Base-by-base conservation (phyloP, 2,113 vertebrate genomes). In the Equus przewalskii region DNA sequence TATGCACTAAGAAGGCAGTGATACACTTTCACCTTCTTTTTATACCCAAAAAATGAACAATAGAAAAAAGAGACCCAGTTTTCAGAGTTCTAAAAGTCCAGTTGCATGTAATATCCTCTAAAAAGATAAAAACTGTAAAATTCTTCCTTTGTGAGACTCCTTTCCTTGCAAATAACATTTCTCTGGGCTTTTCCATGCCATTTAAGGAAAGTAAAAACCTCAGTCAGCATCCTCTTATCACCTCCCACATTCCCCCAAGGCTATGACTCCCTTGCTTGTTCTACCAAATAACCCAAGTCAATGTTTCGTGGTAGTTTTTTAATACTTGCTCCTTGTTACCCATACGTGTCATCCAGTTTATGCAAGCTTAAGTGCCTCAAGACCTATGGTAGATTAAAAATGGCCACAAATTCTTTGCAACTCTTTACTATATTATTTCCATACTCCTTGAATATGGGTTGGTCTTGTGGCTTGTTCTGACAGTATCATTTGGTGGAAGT, bases 381-480 rank as follows among this genome's bases (percentile, higher is more conserved):
- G 16, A 78, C 72, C 24, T 78, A 69, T 41, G 22, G 58, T 44
- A 76, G 75, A 92, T 62, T 75, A 51, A 58, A 94, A 84, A 84
- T 46, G 7, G 69, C 62, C 1, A 44, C 49, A 93, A 85, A 86
- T 87, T 96, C 75, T 91, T 87, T 75, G 73, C 44, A 93, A 90
- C 28, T 89, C 56, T 81, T 92, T 87, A 81, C 36, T 89, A 70
- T 2, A n/a, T 79, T 91, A 91, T 94, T 88, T 91, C 7, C 36
- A 76, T 64, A 72, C 19, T 46, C 8, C 36, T 41, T 60, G 41
- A 80, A 86, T 41, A 69, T 21, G 21, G 54, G 69, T 64, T 75
- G 49, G 28, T 73, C 14, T 75, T 78, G 30, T 80, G n/a, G 41
- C 4, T 33, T 82, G 58, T 60, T 93, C 44, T 79, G 46, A 85